Percentiles rank a stretch among this genome's conserved stretches.
phyloP scores from a whole-genome alignment of 1,140 invertebrate species.

The Calliphora vicina region DNA sequence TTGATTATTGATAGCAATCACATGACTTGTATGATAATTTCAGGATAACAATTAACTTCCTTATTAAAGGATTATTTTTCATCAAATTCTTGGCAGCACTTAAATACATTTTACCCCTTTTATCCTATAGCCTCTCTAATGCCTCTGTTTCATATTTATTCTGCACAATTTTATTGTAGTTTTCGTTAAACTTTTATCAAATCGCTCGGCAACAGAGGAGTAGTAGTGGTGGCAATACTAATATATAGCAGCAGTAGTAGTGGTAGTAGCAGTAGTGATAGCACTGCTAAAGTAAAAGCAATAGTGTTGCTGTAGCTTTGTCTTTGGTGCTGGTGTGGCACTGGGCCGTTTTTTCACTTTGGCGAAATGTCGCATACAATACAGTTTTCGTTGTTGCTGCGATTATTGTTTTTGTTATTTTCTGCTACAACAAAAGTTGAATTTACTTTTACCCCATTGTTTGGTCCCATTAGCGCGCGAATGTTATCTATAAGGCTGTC shows the following conservation, averaged over 20 bases:
- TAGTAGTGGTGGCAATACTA: background rate
- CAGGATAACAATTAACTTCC: too few relatives aligned
- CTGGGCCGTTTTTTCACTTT: background rate
- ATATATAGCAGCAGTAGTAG: background rate
- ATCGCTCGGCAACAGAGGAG: background rate
- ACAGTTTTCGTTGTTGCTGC: background rate
- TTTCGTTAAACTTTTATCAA: background rate
- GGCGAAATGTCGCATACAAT: background rate
- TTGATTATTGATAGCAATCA: too few relatives aligned
- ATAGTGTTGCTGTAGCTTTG: too few relatives aligned
- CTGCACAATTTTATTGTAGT: background rate
- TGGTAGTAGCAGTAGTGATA: background rate
- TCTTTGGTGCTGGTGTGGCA: background rate
- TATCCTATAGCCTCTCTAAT: background rate
- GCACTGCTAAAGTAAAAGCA: too few relatives aligned
- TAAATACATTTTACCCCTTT: background rate
- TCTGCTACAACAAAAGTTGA: background rate
- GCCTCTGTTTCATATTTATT: background rate
- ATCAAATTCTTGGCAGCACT: too few relatives aligned
- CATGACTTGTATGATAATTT: too few relatives aligned
- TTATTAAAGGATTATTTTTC: too few relatives aligned
- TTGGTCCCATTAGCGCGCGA: slow-evolving; percentile 62
- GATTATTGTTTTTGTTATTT: background rate
- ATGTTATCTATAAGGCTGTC: slow-evolving; percentile 45
- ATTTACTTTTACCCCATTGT: slow-evolving; percentile 48